Percentiles rank a stretch among this genome's conserved stretches.
Conservation (phyloP, 2,797 vertebrate genomes). For the Liasis olivaceus region DNA sequence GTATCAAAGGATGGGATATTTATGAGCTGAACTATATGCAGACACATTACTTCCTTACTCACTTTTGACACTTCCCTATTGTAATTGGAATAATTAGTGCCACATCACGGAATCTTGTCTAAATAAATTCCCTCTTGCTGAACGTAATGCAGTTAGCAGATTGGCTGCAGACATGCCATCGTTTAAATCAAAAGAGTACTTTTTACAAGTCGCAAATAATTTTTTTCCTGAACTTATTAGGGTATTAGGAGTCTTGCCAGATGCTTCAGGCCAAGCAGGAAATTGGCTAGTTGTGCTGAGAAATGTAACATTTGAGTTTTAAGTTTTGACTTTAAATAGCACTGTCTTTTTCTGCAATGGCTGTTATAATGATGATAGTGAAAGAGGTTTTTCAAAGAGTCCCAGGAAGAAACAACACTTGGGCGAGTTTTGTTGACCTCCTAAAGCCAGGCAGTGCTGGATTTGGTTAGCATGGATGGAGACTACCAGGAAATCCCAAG, state of each 20-base stretch:
- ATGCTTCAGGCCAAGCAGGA: conserved; percentile 55
- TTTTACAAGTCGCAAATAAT: conserved; percentile 65
- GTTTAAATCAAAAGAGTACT: conserved; percentile 54
- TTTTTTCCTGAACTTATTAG: conserved; percentile 58
- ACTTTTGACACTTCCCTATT: conserved; percentile 25
- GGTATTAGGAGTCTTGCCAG: conserved; percentile 60
- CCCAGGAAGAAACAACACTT: neutral
- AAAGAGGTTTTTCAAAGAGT: neutral
- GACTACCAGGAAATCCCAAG: neutral
- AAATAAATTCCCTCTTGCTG: conserved; percentile 58
- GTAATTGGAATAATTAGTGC: conserved; percentile 39
- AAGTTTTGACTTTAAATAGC: neutral
- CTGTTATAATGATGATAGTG: conserved; percentile 2
- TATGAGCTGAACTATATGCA: neutral
- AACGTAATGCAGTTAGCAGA: conserved; percentile 57
- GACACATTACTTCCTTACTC: conserved; percentile 23
- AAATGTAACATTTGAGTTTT: conserved; percentile 31
- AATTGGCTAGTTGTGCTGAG: conserved; percentile 21
- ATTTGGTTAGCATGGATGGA: neutral
- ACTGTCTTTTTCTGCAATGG: neutral
- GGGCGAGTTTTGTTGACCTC: neutral
- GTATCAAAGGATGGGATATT: conserved; percentile 8
- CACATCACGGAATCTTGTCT: conserved; percentile 50
- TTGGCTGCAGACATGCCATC: conserved; percentile 53
- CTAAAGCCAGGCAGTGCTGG: neutral